phyloP scores from a whole-genome alignment of 2,888 invertebrate genomes.

The Endomychus coccineus region DNA sequence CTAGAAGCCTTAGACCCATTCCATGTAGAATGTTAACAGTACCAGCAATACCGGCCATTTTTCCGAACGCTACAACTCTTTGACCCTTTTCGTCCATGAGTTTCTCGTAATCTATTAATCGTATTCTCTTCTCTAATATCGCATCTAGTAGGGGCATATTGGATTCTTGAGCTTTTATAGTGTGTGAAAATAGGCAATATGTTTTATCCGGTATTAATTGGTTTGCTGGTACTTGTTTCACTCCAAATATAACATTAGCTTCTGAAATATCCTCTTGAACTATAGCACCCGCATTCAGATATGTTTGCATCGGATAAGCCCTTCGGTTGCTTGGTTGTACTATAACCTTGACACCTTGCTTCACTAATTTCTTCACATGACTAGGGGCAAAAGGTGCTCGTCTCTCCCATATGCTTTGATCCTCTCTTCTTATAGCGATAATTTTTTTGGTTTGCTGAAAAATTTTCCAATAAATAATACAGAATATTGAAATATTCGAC shows the following conservation, averaged over 20 bases:
- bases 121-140: constrained; percentile 90
- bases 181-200: constrained; percentile 98
- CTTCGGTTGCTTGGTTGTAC: constrained; percentile 97
- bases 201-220: constrained; percentile 92
- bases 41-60: constrained; percentile 97
- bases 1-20: constrained; percentile 83
- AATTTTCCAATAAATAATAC: background rate
- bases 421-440: constrained; percentile 83
- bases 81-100: constrained; percentile 83
- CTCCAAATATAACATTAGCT: constrained; percentile 94
- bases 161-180: constrained; percentile 96
- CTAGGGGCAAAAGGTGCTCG: constrained; percentile 89
- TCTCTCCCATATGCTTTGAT: constrained; percentile 93
- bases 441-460: constrained; percentile 45
- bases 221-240: constrained; percentile 91
- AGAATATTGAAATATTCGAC: too few species aligned
- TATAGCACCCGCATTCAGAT: constrained; percentile 85
- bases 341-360: constrained; percentile 85
- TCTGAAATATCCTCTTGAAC: constrained; percentile 95
- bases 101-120: constrained; percentile 95
- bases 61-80: constrained; percentile 95
- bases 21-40: constrained; percentile 99
- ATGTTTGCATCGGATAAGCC: constrained; percentile 96
- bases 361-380: constrained; percentile 83
- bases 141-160: constrained; percentile 98